These are phyloP conservation scores for Bombus fervidus DNA, from an alignment of 1,140 invertebrate genomes.

Conservation along the genomic window DNA sequence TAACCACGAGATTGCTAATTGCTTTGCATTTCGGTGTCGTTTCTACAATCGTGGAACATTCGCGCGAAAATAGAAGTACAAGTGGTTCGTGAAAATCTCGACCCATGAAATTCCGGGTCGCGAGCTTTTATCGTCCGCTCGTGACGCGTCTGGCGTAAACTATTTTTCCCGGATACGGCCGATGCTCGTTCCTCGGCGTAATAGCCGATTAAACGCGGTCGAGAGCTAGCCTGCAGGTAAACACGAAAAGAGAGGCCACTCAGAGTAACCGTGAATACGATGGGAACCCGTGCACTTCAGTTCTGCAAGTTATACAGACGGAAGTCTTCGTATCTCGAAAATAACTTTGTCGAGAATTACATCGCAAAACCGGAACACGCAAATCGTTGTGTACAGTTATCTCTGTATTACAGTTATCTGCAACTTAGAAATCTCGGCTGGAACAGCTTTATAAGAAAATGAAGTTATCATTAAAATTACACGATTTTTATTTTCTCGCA, in stretches of 20 bases:
- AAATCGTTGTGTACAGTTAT: neutral
- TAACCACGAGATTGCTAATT: slow-evolving; percentile 5
- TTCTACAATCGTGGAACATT: neutral
- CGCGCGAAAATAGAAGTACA: slow-evolving; percentile 5
- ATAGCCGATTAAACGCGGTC: slow-evolving; percentile 49
- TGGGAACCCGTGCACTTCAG: neutral
- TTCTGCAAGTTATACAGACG: neutral
- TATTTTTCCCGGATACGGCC: slow-evolving; percentile 39
- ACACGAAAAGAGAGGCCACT: slow-evolving; percentile 4
- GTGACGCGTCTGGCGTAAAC: slow-evolving; percentile 52
- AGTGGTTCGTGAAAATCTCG: slow-evolving; percentile 22
- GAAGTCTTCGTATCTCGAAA: neutral
- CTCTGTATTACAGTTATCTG: neutral
- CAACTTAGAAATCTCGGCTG: neutral
- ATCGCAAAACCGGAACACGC: neutral
- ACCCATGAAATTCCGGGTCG: slow-evolving; percentile 31
- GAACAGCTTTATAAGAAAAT: neutral
- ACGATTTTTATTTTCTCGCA: neutral
- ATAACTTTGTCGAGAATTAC: neutral
- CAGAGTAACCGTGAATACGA: neutral
- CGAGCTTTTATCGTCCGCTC: slow-evolving; percentile 52
- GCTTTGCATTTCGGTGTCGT: neutral
- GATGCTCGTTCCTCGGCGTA: slow-evolving; percentile 33
- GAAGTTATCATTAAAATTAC: neutral
- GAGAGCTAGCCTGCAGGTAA: slow-evolving; percentile 5